Percentiles rank a stretch among this genome's conserved stretches.
Conservation (phyloP, 2,888 invertebrate species). For the Nomada ferruginata region DNA sequence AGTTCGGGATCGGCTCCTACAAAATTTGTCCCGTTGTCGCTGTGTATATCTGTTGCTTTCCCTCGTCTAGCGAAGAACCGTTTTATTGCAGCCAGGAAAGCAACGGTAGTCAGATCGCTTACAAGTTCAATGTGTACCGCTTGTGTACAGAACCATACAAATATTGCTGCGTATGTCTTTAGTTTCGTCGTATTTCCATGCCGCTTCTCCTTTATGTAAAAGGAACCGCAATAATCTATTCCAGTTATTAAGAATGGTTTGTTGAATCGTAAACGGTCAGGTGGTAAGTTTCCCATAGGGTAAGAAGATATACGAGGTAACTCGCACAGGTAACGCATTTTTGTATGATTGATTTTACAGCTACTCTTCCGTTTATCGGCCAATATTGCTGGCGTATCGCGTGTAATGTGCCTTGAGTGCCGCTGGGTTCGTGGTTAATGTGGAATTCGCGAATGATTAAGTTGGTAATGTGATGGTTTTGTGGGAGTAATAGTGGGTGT, state of each 20-base stretch:
- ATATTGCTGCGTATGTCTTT: background rate
- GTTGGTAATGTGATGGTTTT: background rate
- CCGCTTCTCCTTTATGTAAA: background rate
- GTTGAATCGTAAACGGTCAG: background rate
- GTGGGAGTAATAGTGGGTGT: background rate
- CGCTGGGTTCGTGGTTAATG: background rate
- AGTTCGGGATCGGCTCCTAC: background rate
- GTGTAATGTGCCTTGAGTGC: background rate
- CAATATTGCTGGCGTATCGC: background rate
- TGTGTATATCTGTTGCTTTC: background rate
- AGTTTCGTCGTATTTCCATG: background rate
- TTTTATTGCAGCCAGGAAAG: background rate
- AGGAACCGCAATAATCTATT: background rate
- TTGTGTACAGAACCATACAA: slow-evolving; percentile 9
- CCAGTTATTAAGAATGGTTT: slow-evolving; percentile 1
- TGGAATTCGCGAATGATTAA: slow-evolving; percentile 7
- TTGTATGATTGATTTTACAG: background rate
- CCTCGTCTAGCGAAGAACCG: slow-evolving; percentile 8
- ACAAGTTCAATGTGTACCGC: slow-evolving; percentile 11
- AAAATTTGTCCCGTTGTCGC: background rate
- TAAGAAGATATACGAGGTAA: background rate
- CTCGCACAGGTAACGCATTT: background rate
- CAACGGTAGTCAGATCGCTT: background rate
- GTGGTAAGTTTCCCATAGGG: background rate
- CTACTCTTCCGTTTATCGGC: background rate